Evolutionary conservation across 2,113 vertebrate species (phyloP).

Genomic region (Emydocephalus ijimae): DNA sequence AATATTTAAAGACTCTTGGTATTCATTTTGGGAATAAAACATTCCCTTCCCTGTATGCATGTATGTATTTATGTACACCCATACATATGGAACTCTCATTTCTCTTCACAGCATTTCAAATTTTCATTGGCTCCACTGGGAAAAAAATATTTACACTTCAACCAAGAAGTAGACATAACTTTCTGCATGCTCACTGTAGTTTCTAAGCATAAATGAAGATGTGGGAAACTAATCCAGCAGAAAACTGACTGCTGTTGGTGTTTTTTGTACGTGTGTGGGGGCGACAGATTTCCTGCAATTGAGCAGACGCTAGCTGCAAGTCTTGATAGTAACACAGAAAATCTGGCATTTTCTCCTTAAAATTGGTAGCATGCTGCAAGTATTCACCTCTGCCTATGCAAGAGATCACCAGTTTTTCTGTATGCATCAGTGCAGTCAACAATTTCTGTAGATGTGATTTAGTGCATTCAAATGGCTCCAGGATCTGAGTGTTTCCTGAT

Average conservation of each 20-base stretch:
- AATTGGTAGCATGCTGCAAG: background rate
- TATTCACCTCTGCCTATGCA: background rate
- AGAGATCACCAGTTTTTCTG: background rate
- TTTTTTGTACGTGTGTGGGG: background rate
- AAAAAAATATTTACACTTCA: conserved; percentile 51
- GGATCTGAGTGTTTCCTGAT: background rate
- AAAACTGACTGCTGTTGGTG: conserved; percentile 12
- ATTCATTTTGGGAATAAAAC: conserved; percentile 46
- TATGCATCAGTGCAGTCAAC: background rate
- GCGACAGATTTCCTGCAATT: conserved; percentile 1
- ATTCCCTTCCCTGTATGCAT: conserved; percentile 11
- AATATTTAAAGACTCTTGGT: conserved; percentile 43
- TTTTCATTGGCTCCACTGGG: conserved; percentile 40
- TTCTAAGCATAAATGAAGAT: conserved; percentile 21
- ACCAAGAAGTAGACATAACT: conserved; percentile 37
- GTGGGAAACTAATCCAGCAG: conserved; percentile 34
- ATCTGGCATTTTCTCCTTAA: background rate
- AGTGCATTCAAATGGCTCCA: background rate
- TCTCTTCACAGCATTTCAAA: background rate
- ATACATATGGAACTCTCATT: background rate
- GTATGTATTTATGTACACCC: background rate
- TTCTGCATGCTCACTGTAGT: conserved; percentile 7
- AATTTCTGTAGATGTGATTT: background rate
- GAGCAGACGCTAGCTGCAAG: background rate
- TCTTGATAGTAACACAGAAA: background rate